phyloP scores from a whole-genome alignment of 2,888 invertebrate genomes.

The Troides oblongomaculatus region DNA sequence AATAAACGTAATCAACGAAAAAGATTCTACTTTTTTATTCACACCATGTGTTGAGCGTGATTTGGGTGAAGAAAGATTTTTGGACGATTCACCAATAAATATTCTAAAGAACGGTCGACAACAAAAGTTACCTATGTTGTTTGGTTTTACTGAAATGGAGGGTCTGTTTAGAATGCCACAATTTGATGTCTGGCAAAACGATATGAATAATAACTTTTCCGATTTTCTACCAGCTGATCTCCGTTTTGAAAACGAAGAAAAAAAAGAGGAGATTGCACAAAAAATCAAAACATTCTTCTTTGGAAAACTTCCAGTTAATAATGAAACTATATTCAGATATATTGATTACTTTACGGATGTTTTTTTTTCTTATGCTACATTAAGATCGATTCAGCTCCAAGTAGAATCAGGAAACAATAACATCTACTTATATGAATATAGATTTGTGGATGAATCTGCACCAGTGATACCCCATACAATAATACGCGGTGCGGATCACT shows the following conservation, averaged over 20 bases:
- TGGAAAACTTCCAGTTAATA: constrained; percentile 40
- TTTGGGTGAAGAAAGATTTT: constrained; percentile 31
- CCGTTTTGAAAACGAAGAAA: constrained; percentile 42
- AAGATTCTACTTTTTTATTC: constrained; percentile 38
- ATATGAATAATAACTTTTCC: constrained; percentile 53
- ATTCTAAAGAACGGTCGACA: too few species aligned
- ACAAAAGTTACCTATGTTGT: too few species aligned
- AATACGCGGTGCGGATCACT: constrained; percentile 39
- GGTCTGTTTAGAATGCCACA: constrained; percentile 36
- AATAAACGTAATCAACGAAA: constrained; percentile 28
- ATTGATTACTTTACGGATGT: constrained; percentile 60
- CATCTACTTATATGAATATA: constrained; percentile 51
- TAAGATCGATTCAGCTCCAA: constrained; percentile 43
- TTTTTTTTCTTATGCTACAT: constrained; percentile 41
- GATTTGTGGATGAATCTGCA: constrained; percentile 27
- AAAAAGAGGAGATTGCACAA: constrained; percentile 44
- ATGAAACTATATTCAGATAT: constrained; percentile 41
- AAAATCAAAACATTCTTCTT: constrained; percentile 45
- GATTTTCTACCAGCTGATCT: constrained; percentile 53
- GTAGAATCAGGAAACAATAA: constrained; percentile 46
- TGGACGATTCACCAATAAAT: too few species aligned
- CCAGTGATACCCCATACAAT: constrained; percentile 40
- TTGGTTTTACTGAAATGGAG: constrained; percentile 41
- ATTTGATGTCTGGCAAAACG: constrained; percentile 44
- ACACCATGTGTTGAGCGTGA: constrained; percentile 47